Evolutionary conservation across 2,797 vertebrate species (phyloP).

Genomic region (Echeneis naucrates): DNA sequence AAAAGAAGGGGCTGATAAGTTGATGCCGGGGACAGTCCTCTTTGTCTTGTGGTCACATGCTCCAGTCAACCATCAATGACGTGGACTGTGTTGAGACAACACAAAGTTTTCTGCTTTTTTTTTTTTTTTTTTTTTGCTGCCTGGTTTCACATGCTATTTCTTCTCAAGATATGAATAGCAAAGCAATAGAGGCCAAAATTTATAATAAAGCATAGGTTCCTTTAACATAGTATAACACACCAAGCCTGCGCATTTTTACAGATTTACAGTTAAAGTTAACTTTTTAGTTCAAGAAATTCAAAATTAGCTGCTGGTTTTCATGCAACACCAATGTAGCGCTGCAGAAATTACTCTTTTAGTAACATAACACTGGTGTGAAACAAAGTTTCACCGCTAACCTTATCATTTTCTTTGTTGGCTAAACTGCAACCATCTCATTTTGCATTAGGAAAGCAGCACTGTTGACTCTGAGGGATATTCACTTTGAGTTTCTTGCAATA

Average conservation of each 20-base stretch:
- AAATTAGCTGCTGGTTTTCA: not conserved
- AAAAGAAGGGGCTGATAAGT: constrained; percentile 68
- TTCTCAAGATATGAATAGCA: not conserved
- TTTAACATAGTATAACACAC: not conserved
- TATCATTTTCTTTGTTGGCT: no score
- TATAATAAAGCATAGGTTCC: no score
- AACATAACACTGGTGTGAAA: not conserved
- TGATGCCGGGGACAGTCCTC: constrained; percentile 70
- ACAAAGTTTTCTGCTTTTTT: no score
- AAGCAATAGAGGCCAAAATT: not conserved
- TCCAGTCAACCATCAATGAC: constrained; percentile 81
- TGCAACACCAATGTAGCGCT: not conserved
- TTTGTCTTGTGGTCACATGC: constrained; percentile 78
- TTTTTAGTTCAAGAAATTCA: no score
- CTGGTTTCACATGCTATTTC: constrained; percentile 13
- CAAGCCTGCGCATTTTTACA: not conserved
- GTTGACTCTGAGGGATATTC: not conserved
- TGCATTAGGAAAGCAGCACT: not conserved
- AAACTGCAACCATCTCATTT: not conserved
- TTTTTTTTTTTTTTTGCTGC: constrained; percentile 26
- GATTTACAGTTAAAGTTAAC: not conserved
- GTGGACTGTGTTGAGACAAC: constrained; percentile 60
- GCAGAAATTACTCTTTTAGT: not conserved
- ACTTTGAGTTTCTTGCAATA: no score
- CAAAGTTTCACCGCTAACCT: not conserved